Evolutionary conservation across 2,888 invertebrate species (phyloP).

Genomic region (Bombylius major): DNA sequence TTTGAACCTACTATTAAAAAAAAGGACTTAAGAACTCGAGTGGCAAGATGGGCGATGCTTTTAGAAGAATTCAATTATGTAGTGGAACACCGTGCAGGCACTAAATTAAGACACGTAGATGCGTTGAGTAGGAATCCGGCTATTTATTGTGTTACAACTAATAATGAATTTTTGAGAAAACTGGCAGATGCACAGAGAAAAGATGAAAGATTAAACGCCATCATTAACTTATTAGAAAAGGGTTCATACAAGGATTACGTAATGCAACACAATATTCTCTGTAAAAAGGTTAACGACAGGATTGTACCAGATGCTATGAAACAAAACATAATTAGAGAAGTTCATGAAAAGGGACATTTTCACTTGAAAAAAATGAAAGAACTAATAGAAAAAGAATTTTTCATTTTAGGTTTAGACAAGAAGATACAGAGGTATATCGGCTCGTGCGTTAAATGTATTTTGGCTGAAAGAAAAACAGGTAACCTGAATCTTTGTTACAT

Average conservation of each 20-base stretch:
- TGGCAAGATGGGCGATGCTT: too few relatives aligned
- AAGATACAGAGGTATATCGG: neutral
- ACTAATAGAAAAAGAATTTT: conserved; percentile 8
- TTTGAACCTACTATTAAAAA: too few relatives aligned
- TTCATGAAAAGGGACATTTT: conserved; percentile 15
- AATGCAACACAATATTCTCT: neutral
- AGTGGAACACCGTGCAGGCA: conserved; percentile 15
- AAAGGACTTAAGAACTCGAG: too few relatives aligned
- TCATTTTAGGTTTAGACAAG: conserved; percentile 1
- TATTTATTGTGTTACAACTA: neutral
- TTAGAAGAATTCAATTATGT: neutral
- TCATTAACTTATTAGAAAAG: neutral
- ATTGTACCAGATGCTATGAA: conserved; percentile 12
- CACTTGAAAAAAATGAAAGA: conserved; percentile 7
- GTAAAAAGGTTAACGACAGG: neutral
- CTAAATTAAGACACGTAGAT: conserved; percentile 16
- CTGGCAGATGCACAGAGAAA: conserved; percentile 1
- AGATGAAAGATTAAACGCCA: conserved; percentile 5
- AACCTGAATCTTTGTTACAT: conserved; percentile 24
- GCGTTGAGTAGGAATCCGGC: conserved; percentile 15
- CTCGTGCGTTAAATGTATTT: too few relatives aligned
- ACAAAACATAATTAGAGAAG: conserved; percentile 9
- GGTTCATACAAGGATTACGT: neutral
- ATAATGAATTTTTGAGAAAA: neutral
- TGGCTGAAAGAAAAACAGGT: conserved; percentile 20